Percentiles rank a stretch among this genome's conserved stretches.
phyloP scores from a whole-genome alignment of 2,797 vertebrate genomes.

The Vipera latastei region DNA sequence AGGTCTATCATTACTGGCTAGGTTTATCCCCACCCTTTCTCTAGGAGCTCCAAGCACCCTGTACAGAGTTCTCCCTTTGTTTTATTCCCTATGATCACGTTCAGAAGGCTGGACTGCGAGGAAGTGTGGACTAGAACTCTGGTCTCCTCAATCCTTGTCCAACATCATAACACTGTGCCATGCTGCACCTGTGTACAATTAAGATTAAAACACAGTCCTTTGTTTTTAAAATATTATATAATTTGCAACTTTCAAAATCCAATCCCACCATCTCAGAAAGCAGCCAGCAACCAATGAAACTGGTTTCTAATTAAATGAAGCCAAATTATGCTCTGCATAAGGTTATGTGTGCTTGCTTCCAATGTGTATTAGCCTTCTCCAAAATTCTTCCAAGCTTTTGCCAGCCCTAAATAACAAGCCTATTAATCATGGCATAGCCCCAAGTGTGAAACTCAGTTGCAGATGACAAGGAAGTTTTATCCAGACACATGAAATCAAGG shows the following conservation, averaged over 20 bases:
- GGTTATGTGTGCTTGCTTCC: neutral
- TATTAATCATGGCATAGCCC: neutral
- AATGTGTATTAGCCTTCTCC: neutral
- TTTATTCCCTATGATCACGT: neutral
- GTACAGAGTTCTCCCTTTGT: neutral
- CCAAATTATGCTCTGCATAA: neutral
- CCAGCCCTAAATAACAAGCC: neutral
- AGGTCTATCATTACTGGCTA: neutral
- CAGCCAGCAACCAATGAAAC: neutral
- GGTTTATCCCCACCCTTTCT: neutral
- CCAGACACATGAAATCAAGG: neutral
- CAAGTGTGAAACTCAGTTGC: neutral
- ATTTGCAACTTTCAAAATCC: neutral
- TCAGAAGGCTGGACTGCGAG: neutral
- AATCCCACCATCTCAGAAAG: neutral
- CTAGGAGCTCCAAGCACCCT: neutral
- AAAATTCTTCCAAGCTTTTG: neutral
- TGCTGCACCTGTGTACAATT: neutral
- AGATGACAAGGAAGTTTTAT: neutral
- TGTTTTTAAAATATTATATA: neutral
- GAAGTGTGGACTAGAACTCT: neutral
- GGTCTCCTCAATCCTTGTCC: neutral
- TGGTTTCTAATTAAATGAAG: neutral
- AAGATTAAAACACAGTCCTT: neutral
- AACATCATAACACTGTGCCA: neutral